Evolutionary conservation across 2,113 vertebrate species (phyloP), one percentile per base, ranked within the genome.

Genomic region (Agelaius tricolor): DNA sequence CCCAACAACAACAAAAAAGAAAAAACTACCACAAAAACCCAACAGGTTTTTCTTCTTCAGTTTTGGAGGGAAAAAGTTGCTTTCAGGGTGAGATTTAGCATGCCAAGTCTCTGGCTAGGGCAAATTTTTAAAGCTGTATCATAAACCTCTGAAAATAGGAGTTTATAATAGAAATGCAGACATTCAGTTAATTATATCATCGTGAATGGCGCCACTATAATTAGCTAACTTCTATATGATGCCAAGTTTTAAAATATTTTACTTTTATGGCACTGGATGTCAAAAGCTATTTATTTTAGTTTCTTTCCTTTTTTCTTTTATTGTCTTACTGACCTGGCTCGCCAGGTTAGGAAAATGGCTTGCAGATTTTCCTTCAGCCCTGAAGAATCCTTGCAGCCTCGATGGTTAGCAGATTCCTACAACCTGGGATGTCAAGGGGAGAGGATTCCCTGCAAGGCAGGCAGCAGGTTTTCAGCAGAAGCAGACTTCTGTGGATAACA

Each of bases 121-220:
- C 69, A 91, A 88, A 96, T 94, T 95, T 96, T 87, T 96, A 97
- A 97, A 95, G 93, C 94, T 57, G 52, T 97, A 96, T 98, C 96
- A 94, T 97, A 98, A 96, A 97, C 92, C 72, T 84, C 95, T 96
- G 96, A 95, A 97, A 97, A 96, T 96, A 92, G 88, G 94, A 93
- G 71, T 97, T 97, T 97, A 87, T 97, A 95, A 95, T 97, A 96
- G 97, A 98, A 97, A 97, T 76, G 96, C 93, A 98, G 98, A 98
- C 97, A 96, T 96, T 94, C 65, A 96, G 96, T 97, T 98, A 98
- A 98, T 98, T 97, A 98, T 89, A 94, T 96, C 92, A 1, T 97
- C 96, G 78, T 89, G 96, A 95, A 97, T 27, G 98, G 98, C 97
- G 97, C 97, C 98, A 97, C 95, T 95, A 93, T 98, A 97, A 97